Percentiles rank a stretch among this genome's conserved stretches.
Conservation (phyloP, 2,797 vertebrate genomes). For the Discoglossus pictus region DNA sequence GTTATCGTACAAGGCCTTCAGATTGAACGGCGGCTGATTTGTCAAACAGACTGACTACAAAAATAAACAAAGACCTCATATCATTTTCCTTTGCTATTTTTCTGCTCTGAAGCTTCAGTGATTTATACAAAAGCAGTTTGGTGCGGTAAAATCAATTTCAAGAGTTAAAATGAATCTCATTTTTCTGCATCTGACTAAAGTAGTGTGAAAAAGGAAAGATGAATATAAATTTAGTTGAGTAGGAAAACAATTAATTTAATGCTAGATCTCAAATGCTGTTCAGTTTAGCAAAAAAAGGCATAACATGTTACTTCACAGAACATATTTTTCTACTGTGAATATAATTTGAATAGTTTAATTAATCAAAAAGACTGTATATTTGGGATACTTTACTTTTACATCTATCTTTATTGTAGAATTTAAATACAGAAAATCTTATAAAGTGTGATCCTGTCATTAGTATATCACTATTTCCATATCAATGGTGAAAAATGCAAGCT, state of each 20-base stretch:
- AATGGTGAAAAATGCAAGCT: too few species aligned
- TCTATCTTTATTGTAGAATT: too few species aligned
- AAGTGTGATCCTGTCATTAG: too few species aligned
- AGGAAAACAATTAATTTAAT: conserved; percentile 38
- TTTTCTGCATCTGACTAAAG: conserved; percentile 41
- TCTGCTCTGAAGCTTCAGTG: background rate
- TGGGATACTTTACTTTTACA: too few species aligned
- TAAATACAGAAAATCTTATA: too few species aligned
- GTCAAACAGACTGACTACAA: conserved; percentile 14
- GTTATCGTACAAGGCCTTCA: background rate
- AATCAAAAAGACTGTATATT: too few species aligned
- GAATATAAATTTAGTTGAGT: conserved; percentile 35
- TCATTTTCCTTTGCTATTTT: conserved; percentile 10
- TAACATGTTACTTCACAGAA: background rate
- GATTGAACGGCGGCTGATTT: conserved; percentile 11
- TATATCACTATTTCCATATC: too few species aligned
- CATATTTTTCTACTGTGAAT: too few species aligned
- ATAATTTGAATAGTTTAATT: too few species aligned
- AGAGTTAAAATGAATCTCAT: conserved; percentile 47
- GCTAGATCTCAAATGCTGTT: conserved; percentile 21
- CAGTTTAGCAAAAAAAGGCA: conserved; percentile 10
- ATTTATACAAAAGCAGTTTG: conserved; percentile 39
- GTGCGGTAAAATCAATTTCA: conserved; percentile 42
- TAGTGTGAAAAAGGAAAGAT: conserved; percentile 31
- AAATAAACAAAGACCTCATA: conserved; percentile 31